A percentile compares a stretch with the other conserved stretches of the same genome.
Conservation (phyloP, 2,113 vertebrate species). For the Candoia aspera region DNA sequence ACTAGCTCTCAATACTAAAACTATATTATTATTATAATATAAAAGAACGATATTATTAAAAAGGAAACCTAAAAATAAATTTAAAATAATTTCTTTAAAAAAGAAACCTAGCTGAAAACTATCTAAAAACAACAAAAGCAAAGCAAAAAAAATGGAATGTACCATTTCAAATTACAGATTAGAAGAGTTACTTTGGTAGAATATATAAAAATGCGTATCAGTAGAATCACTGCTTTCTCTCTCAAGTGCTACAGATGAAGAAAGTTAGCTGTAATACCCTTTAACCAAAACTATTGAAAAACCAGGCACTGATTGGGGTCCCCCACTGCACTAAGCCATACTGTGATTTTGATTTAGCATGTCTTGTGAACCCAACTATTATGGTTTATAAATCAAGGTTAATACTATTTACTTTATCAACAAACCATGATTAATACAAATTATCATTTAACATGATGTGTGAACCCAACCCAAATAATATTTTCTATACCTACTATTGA, state of each 20-base stretch:
- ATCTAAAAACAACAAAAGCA: not conserved
- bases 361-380: not conserved
- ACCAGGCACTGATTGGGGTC: not conserved
- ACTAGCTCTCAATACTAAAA: not conserved
- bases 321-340: not conserved
- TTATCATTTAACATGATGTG: not conserved
- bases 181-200: not conserved
- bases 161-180: not conserved
- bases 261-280: not conserved
- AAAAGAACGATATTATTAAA: not conserved
- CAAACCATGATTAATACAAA: not conserved
- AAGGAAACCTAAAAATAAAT: not conserved
- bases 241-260: not conserved
- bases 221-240: not conserved
- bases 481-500: not conserved
- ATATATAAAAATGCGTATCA: not conserved
- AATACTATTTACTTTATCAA: not conserved
- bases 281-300: not conserved
- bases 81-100: not conserved
- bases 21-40: not conserved
- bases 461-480: not conserved
- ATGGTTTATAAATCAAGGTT: not conserved
- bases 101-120: not conserved
- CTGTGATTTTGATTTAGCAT: not conserved
- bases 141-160: not conserved